Evolutionary conservation across 1,140 invertebrate genomes (phyloP).

Genomic region (Bombus waltoni): DNA sequence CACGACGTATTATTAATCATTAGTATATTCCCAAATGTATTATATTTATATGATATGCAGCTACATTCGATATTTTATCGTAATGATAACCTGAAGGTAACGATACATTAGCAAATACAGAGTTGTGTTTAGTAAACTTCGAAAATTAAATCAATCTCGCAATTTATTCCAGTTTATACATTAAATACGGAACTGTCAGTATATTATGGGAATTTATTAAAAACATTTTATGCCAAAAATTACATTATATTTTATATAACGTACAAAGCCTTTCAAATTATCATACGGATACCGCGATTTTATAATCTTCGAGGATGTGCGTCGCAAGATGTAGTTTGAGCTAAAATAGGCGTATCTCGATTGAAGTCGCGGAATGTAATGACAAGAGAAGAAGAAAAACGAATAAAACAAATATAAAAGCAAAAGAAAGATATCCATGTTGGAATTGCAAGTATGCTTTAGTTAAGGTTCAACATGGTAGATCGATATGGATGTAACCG

Average conservation of each 20-base stretch:
- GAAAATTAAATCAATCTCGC: slow-evolving; percentile 33
- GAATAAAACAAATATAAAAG: neutral
- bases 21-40: neutral
- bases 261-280: neutral
- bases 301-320: neutral
- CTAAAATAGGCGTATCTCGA: too few species aligned
- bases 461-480: neutral
- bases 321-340: neutral
- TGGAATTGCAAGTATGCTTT: neutral
- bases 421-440: neutral
- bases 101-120: neutral
- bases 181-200: neutral
- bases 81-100: neutral
- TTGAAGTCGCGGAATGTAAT: neutral
- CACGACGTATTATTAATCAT: neutral
- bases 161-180: neutral
- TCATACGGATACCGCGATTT: neutral
- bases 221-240: neutral
- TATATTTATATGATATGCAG: too few species aligned
- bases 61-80: neutral
- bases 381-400: neutral
- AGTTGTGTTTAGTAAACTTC: neutral
- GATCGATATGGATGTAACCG: neutral
- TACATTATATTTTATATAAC: neutral
- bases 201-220: neutral